A percentile compares a stretch with the other conserved stretches of the same genome.
These are phyloP conservation scores for Odontocerum albicorne DNA, from an alignment of 2,888 invertebrate genomes.

Conservation along the genomic window DNA sequence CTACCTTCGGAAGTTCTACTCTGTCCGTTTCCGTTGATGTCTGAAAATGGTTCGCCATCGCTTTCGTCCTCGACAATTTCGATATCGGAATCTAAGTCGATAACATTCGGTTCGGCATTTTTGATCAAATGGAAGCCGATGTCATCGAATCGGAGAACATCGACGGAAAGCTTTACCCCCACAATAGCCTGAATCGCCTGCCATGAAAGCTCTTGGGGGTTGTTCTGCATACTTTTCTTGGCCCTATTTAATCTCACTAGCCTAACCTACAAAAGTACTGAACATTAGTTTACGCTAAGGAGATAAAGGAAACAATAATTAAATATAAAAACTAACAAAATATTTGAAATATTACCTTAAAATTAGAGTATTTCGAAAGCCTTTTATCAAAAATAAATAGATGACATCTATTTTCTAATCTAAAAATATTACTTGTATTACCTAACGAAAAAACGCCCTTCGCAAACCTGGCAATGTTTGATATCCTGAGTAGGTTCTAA, in stretches of 20 bases:
- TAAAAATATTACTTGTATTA: conserved; percentile 54
- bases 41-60: conserved; percentile 22
- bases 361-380: conserved; percentile 30
- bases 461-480: too few relatives aligned
- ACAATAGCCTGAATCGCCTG: conserved; percentile 60
- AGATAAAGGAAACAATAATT: conserved; percentile 10
- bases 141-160: conserved; percentile 58
- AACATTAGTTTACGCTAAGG: conserved; percentile 31
- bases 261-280: conserved; percentile 58
- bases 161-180: conserved; percentile 58
- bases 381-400: conserved; percentile 45
- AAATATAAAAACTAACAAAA: conserved; percentile 9
- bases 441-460: conserved; percentile 28
- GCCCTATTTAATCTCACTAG: conserved; percentile 45
- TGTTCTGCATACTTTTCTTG: conserved; percentile 59
- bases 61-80: conserved; percentile 56
- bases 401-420: conserved; percentile 59
- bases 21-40: conserved; percentile 46
- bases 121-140: conserved; percentile 56
- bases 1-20: conserved; percentile 44
- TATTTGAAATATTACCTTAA: conserved; percentile 26
- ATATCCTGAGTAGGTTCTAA: too few relatives aligned
- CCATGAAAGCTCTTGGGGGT: conserved; percentile 63
- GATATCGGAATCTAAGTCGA: conserved; percentile 57
- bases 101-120: conserved; percentile 52